Base-by-base conservation (phyloP, 2,113 vertebrate species). In the Eulemur rufifrons region DNA sequence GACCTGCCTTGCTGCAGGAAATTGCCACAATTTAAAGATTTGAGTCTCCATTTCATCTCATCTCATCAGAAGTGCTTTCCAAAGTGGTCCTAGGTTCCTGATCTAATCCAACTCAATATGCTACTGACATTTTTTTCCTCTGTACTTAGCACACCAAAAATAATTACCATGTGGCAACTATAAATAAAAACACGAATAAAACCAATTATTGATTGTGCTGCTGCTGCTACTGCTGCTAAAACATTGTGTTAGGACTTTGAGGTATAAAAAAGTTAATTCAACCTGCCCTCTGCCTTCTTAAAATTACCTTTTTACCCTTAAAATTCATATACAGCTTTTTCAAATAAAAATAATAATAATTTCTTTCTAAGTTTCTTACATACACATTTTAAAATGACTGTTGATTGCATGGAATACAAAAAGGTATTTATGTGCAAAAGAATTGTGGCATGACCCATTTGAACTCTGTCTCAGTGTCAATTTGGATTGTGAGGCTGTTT, bases 361-460 rank as follows among this genome's bases (percentile, higher is more conserved):
- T 56, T 56, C 18, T 76, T 64, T 76, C 27, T 15, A 45, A 34
- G n/a, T 66, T 77, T 84, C 56, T 85, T 54, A 39, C 15, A 32
- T n/a, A 45, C 3, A 6, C 6, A 45, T 32, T 11, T 78, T 45
- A 56, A n/a, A 45, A 23, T 32, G n/a, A 29, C 18, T 69, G 76
- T n/a, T 59, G 11, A 52, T 29, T 39, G 12, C 14, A 27, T 5
- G 2, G 2, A 34, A 20, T 77, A 12, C 54, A 32, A 47, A 15
- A 76, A 69, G 80, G 15, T 27, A 45, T n/a, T 8, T 52, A 61
- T 27, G 12, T 52, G 29, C 17, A 15, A 15, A 77, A 45, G 29
- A 69, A 42, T 0, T 12, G 23, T 27, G 11, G 9, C 5, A 5
- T 7, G 17, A 56, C 0, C 2, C 10, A 2, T 27, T 32, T 63